These are phyloP conservation scores for Drosophila paulistorum DNA, from an alignment of 1,140 invertebrate genomes.

Conservation along the genomic window DNA sequence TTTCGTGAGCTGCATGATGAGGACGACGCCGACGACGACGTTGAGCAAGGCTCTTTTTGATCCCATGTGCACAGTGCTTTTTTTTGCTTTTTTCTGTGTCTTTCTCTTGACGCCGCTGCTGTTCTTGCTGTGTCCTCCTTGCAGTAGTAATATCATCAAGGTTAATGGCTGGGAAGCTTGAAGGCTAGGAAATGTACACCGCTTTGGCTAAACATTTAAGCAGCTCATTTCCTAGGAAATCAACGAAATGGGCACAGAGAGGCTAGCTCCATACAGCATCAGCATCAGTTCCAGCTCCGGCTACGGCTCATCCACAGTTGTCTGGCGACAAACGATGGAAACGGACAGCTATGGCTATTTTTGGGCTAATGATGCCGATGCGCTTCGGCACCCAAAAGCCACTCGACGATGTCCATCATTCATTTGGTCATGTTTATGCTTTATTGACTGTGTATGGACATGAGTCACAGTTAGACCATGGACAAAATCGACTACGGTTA, in stretches of 20 bases:
- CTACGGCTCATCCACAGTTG: neutral
- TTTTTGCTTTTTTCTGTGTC: neutral
- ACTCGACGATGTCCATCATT: slow-evolving; percentile 80
- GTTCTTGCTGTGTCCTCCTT: slow-evolving; percentile 30
- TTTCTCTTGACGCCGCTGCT: slow-evolving; percentile 14
- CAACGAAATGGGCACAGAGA: slow-evolving; percentile 63
- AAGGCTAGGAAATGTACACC: slow-evolving; percentile 67
- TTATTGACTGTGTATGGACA: slow-evolving; percentile 81
- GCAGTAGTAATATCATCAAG: slow-evolving; percentile 58
- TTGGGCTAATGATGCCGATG: slow-evolving; percentile 80
- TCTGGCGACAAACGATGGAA: neutral
- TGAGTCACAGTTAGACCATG: slow-evolving; percentile 76
- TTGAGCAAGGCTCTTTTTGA: slow-evolving; percentile 36
- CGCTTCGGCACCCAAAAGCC: slow-evolving; percentile 53
- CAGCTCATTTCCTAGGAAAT: slow-evolving; percentile 79
- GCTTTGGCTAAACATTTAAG: slow-evolving; percentile 76
- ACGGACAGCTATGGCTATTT: slow-evolving; percentile 61
- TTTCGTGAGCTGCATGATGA: slow-evolving; percentile 58
- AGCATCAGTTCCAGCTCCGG: slow-evolving; percentile 17
- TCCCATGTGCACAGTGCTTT: slow-evolving; percentile 33
- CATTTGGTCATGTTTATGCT: slow-evolving; percentile 79
- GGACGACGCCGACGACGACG: slow-evolving; percentile 15
- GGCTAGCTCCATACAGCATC: neutral
- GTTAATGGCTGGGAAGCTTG: slow-evolving; percentile 71
- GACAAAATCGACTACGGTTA: slow-evolving; percentile 16